Evolutionary conservation across 2,888 invertebrate genomes (phyloP), one percentile per base, ranked within the genome.

Genomic region (Amblyjoppa proteus): DNA sequence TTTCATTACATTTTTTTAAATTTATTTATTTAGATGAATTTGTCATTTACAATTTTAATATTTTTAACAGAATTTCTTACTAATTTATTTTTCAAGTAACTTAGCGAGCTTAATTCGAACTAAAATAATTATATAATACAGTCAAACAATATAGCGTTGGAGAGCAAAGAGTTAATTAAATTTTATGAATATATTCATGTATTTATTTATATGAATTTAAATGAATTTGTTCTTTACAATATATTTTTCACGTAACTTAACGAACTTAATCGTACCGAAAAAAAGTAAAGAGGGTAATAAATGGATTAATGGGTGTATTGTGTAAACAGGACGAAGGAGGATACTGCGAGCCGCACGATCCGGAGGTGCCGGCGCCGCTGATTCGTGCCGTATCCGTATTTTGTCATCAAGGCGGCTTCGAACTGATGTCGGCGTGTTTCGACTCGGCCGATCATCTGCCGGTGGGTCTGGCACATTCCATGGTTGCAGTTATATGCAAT

Each of bases 381-480:
- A 95, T 99, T 84, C 96, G 98, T 81, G 98, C 99, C 95, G 98
- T 99, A n/a, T 97, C 97, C 90, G 96, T 98, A 91, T 99, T 99
- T 95, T 98, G 98, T 94, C 98, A 98, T 94, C 96, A 97, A 88
- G 98, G 98, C 84, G 99, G 98, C 41, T 96, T 99, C 84, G 96
- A 97, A 92, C 97, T 98, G 51, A 97, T 99, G 96, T 97, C 97
- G 45, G 95, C 96, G 78, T 98, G 98, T 93, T 98, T 99, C 94
- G 97, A 97, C 90, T 95, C 96, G 93, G 95, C 97, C 68, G 95
- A 96, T 88, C 97, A 98, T 64, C 95, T 99, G 90, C 98, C 98
- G 0, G 96, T 98, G 88, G 97, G 97, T 69, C 97, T 98, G 93
- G 98, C 98, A 16, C 98, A 99, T 95, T 97, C 98, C 58, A 97